Conservation (phyloP, 2,888 invertebrate species). For the Aleiodes testaceus region DNA sequence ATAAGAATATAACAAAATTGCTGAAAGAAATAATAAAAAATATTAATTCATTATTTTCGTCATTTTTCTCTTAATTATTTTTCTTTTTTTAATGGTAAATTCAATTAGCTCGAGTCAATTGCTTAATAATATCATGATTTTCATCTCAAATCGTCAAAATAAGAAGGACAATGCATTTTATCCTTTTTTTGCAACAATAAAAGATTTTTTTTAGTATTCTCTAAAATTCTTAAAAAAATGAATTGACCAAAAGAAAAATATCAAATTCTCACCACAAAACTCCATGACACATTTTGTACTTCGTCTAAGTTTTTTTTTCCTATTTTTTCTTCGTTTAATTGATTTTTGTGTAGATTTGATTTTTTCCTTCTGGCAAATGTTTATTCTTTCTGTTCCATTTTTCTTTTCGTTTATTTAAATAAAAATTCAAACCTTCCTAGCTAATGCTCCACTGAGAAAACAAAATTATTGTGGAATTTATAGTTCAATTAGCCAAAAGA, state of each 20-base stretch:
- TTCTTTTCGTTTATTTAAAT: not conserved
- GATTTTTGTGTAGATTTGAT: constrained; percentile 18
- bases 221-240: constrained; percentile 10
- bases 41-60: constrained; percentile 24
- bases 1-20: constrained; percentile 15
- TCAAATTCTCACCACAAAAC: constrained; percentile 15
- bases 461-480: not conserved
- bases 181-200: not conserved
- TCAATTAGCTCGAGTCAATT: constrained; percentile 29
- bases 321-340: too few species aligned
- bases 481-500: not conserved
- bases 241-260: constrained; percentile 8
- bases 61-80: constrained; percentile 3
- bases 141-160: not conserved
- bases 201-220: not conserved
- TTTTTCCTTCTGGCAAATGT: constrained; percentile 8
- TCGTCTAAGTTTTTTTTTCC: constrained; percentile 1
- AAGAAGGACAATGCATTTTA: not conserved
- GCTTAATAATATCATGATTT: constrained; percentile 30
- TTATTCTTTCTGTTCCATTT: not conserved
- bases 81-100: constrained; percentile 1
- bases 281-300: constrained; percentile 21
- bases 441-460: constrained; percentile 28
- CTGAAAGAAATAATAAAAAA: constrained; percentile 13
- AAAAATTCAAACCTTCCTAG: constrained; percentile 22